Evolutionary conservation across 2,113 vertebrate genomes (phyloP), one percentile per base, ranked within the genome.

Genomic region (Cacatua alba): DNA sequence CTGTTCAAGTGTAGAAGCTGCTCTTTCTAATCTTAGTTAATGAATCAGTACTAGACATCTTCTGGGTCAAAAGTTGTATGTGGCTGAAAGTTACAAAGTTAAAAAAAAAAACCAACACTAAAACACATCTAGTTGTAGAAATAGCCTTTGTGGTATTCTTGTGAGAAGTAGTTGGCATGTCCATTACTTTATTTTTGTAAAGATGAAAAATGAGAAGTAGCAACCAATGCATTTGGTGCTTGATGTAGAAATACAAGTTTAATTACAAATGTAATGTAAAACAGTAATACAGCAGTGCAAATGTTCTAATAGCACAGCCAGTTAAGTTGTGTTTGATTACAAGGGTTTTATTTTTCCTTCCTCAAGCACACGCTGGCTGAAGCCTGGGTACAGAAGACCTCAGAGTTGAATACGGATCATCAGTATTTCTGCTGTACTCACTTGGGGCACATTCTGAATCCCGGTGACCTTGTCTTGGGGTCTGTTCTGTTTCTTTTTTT

Each of bases 341-440:
- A 95, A 17, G 57, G 62, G 10, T 95, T 82, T n/a, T 46, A 0
- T 65, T 95, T 97, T 93, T 90, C 31, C 48, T 96, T 97, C 86
- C 96, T 92, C 37, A 96, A 99, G 99, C 99, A 99, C 96, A 98
- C 95, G 1, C 98, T 99, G 92, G 99, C 99, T 72, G 99, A 99
- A 94, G 98, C 99, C 72, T 99, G 99, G 99, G 99, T 99, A 48
- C 99, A 98, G 98, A 99, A 99, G 91, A 99, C 99, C 39, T 99
- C 99, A 1, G 99, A 99, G 97, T 97, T 99, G 99, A 83, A 99
- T 93, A 99, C 98, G 13, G 98, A 98, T 94, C 99, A 98, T 91
- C 99, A 99, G 69, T 99, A 99, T 91, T 99, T 99, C 98, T 99
- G 99, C 97, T 98, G 98, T 3, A 99, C 99, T 43, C 99, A 99